These are phyloP conservation scores for Drosophila antonietae DNA, from an alignment of 2,888 invertebrate species.

Conservation along the genomic window DNA sequence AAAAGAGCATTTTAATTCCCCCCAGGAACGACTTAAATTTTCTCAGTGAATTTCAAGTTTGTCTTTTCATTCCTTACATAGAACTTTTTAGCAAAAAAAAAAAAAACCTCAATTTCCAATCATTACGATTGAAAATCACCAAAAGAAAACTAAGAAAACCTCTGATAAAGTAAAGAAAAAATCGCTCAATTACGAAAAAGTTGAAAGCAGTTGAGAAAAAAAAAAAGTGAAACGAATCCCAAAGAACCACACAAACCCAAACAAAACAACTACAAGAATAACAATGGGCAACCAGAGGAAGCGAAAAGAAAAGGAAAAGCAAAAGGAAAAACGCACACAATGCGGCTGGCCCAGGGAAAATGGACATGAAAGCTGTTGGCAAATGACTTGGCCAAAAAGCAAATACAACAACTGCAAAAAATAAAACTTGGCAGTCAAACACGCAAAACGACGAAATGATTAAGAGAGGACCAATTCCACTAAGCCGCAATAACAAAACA, in stretches of 20 bases:
- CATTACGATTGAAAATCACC: constrained; percentile 29
- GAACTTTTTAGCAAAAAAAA: background rate
- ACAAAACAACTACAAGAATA: constrained; percentile 31
- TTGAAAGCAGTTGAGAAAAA: constrained; percentile 32
- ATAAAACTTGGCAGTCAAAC: constrained; percentile 41
- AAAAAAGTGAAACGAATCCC: constrained; percentile 27
- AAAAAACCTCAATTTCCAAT: constrained; percentile 33
- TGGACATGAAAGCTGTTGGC: constrained; percentile 39
- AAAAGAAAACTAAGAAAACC: constrained; percentile 8
- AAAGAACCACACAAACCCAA: constrained; percentile 32
- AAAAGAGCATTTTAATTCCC: background rate
- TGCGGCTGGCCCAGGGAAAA: constrained; percentile 25
- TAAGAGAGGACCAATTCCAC: constrained; percentile 20
- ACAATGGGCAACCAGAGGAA: constrained; percentile 35
- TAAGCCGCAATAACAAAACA: constrained; percentile 28
- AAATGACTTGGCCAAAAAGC: constrained; percentile 54
- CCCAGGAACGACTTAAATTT: background rate
- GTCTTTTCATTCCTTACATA: constrained; percentile 1
- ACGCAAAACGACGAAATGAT: constrained; percentile 46
- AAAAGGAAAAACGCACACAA: constrained; percentile 34
- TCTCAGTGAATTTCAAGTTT: background rate
- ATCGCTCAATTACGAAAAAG: constrained; percentile 54
- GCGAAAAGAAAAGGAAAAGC: background rate
- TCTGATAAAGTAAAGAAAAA: background rate
- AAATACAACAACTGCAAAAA: constrained; percentile 27